Percentiles rank a stretch among this genome's conserved stretches.
Conservation (phyloP, 2,888 invertebrate species). For the Eupithecia dodoneata region DNA sequence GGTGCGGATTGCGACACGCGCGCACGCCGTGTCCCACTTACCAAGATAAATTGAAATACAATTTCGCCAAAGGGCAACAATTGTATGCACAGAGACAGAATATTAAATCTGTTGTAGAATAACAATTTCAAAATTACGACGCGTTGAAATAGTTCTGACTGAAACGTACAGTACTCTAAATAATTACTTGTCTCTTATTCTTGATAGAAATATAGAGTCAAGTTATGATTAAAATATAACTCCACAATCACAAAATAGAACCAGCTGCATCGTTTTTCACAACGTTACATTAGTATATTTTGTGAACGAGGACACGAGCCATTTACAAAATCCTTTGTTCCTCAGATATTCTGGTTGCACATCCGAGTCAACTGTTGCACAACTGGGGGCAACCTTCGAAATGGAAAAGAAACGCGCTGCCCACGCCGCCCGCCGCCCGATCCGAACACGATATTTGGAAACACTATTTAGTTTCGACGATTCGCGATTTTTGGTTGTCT, state of each 20-base stretch:
- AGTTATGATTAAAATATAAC: neutral
- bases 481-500: neutral
- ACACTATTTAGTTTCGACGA: constrained; percentile 20
- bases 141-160: neutral
- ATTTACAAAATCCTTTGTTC: constrained; percentile 61
- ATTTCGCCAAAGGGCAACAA: constrained; percentile 79
- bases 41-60: constrained; percentile 79
- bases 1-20: constrained; percentile 67
- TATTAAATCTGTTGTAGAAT: constrained; percentile 50
- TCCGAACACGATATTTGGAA: constrained; percentile 50
- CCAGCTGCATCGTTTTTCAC: neutral
- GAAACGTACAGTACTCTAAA: neutral
- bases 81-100: constrained; percentile 60
- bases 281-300: constrained; percentile 30
- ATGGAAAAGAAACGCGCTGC: constrained; percentile 74
- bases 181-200: neutral
- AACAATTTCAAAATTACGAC: neutral
- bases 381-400: constrained; percentile 69
- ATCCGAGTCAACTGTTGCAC: constrained; percentile 66
- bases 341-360: constrained; percentile 65
- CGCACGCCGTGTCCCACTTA: constrained; percentile 73
- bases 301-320: constrained; percentile 44
- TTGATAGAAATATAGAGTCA: neutral
- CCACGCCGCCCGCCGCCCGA: constrained; percentile 53
- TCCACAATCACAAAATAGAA: neutral